Percentiles rank a stretch among this genome's conserved stretches.
phyloP scores from a whole-genome alignment of 2,888 invertebrate species.

The Orchestes rusci region DNA sequence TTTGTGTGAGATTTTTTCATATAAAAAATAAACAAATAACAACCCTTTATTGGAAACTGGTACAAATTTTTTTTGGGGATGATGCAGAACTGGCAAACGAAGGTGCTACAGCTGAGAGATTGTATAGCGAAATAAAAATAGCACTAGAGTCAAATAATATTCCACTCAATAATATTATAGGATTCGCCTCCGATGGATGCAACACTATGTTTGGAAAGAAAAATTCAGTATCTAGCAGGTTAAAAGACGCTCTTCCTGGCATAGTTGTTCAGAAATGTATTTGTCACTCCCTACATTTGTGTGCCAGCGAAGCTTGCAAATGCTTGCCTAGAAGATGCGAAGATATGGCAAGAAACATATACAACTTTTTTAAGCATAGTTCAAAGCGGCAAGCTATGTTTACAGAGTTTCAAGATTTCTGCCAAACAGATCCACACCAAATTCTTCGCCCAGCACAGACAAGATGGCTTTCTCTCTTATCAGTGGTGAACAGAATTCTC shows the following conservation, averaged over 20 bases:
- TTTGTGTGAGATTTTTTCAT: constrained; percentile 30
- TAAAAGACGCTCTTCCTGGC: constrained; percentile 31
- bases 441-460: constrained; percentile 23
- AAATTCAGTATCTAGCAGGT: constrained; percentile 33
- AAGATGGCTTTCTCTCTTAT: constrained; percentile 28
- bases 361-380: constrained; percentile 29
- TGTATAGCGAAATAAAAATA: constrained; percentile 1
- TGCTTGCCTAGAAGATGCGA: constrained; percentile 33
- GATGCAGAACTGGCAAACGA: constrained; percentile 1
- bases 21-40: constrained; percentile 10
- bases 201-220: constrained; percentile 35
- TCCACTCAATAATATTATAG: constrained; percentile 34
- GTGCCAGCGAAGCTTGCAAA: constrained; percentile 34
- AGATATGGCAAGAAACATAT: constrained; percentile 33
- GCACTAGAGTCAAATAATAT: constrained; percentile 22
- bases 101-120: constrained; percentile 3
- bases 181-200: constrained; percentile 36
- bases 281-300: constrained; percentile 36
- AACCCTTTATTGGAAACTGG: not conserved
- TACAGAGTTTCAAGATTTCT: constrained; percentile 23
- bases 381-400: constrained; percentile 22
- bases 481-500: constrained; percentile 9
- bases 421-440: constrained; percentile 19
- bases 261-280: constrained; percentile 35
- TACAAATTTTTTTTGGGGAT: constrained; percentile 1